Base-by-base conservation (phyloP, 37 sponge, comb jelly and placozoan genomes). In the Bolinopsis microptera region DNA sequence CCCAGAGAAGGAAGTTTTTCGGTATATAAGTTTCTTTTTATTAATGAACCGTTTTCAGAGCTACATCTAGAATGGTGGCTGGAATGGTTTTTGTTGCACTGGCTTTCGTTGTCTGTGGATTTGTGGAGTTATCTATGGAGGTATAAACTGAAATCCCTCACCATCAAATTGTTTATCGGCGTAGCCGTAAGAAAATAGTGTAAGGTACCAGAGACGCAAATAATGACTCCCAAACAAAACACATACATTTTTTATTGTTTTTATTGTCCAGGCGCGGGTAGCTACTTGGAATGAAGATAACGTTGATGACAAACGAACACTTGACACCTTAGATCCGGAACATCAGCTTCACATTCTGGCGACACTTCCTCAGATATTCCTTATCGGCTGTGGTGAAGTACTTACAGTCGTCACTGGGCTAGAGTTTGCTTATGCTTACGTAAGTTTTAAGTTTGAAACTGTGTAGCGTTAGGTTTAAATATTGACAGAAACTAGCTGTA, bases 371-470 rank as follows among this genome's bases (percentile, higher is more conserved):
- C 97, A 98, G 96, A 97, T 97, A 83, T 48, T 97, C 1, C 69
- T 97, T 35, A 95, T 99, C 92, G 97, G 98, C 5, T 96, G 95
- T n/a, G 99, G 97, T 0, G 99, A 99, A 90, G 94, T 99, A 69
- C 94, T 99, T 96, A 97, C 97, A 94, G 97, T 98, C 18, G 94
- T 99, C 93, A 96, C 96, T 21, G 99, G 98, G 34, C 88, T 99
- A 76, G 98, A 99, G 92, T 99, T 99, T 86, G 99, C 99, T 22
- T 99, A 99, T 39, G 97, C 99, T 3, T 96, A 97, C 83, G 98
- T 97, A 83, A 92, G 76, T 28, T 23, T 28, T 92, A 92, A n/a
- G n/a, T n/a, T n/a, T n/a, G n/a, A n/a, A n/a, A n/a, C n/a, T n/a
- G n/a, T n/a, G n/a, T n/a, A n/a, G n/a, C n/a, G n/a, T n/a, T n/a